Base-by-base conservation (phyloP, 2,797 vertebrate genomes). In the Geotrypetes seraphini region DNA sequence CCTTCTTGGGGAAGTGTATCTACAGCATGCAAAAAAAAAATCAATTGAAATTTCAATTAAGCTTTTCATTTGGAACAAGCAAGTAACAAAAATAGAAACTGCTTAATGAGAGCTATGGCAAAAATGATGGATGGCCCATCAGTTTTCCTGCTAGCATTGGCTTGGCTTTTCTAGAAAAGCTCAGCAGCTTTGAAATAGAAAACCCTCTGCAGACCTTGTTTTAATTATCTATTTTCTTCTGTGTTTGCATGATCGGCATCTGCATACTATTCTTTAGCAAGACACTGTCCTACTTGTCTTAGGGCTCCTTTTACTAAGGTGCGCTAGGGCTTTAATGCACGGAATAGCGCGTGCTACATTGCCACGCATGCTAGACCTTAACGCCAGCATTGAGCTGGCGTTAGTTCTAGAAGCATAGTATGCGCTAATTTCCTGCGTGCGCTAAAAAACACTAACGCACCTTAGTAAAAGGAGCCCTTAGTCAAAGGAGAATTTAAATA, bases 221-320 rank as follows among this genome's bases (percentile, higher is more conserved):
- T 63, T 57, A 72, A 75, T 77, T 70, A 77, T 67, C 73, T 66
- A 58, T 78, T 79, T 77, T 73, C 73, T 79, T 80, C 61, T 70
- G 61, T 73, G 63, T 66, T 73, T 77, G 61, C 57, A 63, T 73
- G 63, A 65, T 64, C 48, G 53, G 45, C 57, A 50, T 75, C 53
- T 57, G 34, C 67, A 66, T 73, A 34, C 51, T 58, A 64, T 73
- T 66, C 0, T 3, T 67, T 63, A 57, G 39, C 43, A 60, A 72
- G 43, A 39, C 53, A 19, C 43, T 40, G 30, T 63, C 58, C 50
- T 28, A 61, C 43, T 61, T 46, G 26, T 49, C 48, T 59, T n/a
- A n/a, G n/a, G n/a, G n/a, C n/a, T n/a, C n/a, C n/a, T n/a, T n/a
- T n/a, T n/a, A n/a, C n/a, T n/a, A n/a, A n/a, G n/a, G n/a, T n/a